Evolutionary conservation across 2,113 vertebrate species (phyloP).

Genomic region (Aptenodytes patagonicus): DNA sequence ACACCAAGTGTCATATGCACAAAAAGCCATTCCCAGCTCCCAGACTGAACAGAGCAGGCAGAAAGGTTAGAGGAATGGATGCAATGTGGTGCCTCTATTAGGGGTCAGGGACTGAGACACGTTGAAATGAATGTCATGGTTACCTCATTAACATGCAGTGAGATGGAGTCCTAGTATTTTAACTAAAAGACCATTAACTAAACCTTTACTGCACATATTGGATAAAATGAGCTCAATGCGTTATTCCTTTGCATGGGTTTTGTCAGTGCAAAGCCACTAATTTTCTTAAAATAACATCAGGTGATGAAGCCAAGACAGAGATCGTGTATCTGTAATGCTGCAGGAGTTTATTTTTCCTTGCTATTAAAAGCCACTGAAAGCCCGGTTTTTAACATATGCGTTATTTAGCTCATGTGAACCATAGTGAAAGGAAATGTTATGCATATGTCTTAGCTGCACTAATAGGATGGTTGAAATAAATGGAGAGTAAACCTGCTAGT

Average conservation of each 20-base stretch:
- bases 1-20: background rate
- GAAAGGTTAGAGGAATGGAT: background rate
- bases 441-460: background rate
- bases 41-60: background rate
- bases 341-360: constrained; percentile 29
- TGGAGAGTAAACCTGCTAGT: background rate
- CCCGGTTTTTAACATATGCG: background rate
- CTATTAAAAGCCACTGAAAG: constrained; percentile 25
- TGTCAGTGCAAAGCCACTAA: background rate
- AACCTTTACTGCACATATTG: background rate
- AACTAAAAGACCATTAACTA: background rate
- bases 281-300: constrained; percentile 9
- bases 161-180: background rate
- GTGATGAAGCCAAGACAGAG: background rate
- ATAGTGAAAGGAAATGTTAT: background rate
- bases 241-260: background rate
- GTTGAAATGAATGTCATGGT: background rate
- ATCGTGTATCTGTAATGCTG: background rate
- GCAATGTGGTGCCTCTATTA: rapidly evolving
- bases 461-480: background rate
- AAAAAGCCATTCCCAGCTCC: background rate
- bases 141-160: background rate
- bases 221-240: background rate
- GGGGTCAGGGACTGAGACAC: background rate
- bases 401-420: background rate